phyloP scores from a whole-genome alignment of 2,113 vertebrate genomes.

The Melierax canorus region DNA sequence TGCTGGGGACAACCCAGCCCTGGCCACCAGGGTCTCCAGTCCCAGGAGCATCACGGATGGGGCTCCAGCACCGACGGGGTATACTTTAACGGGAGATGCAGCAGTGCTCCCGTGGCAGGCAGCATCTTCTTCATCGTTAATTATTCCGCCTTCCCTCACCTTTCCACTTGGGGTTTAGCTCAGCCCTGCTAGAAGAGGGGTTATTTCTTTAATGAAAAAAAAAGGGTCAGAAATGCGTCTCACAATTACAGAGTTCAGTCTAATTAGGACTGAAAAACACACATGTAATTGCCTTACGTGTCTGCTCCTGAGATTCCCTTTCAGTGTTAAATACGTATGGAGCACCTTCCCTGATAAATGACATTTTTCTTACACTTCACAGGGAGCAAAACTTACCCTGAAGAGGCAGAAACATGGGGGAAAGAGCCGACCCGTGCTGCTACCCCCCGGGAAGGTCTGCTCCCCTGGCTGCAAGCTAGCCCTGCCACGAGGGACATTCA shows the following conservation, averaged over 20 bases:
- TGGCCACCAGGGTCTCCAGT: background rate
- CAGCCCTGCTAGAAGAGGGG: background rate
- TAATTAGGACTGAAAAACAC: slow-evolving; percentile 32
- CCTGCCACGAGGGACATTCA: rapidly evolving
- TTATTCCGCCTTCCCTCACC: slow-evolving; percentile 7
- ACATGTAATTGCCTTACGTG: background rate
- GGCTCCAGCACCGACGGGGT: background rate
- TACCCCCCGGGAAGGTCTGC: background rate
- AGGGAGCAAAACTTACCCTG: background rate
- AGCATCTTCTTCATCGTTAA: background rate
- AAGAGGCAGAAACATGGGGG: background rate
- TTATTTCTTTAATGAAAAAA: background rate
- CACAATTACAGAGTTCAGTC: background rate
- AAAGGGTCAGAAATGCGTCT: background rate
- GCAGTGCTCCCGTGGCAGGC: background rate
- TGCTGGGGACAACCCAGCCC: background rate
- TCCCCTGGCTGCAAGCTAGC: background rate
- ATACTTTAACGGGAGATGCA: background rate
- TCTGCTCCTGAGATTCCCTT: background rate
- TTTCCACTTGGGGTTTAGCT: background rate
- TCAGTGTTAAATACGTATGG: background rate
- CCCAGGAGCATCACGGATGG: background rate
- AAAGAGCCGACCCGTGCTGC: background rate
- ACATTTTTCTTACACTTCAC: background rate
- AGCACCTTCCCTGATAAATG: background rate